Evolutionary conservation across 2,888 invertebrate genomes (phyloP), one percentile per base, ranked within the genome.

Genomic region (Pherbina coryleti): DNA sequence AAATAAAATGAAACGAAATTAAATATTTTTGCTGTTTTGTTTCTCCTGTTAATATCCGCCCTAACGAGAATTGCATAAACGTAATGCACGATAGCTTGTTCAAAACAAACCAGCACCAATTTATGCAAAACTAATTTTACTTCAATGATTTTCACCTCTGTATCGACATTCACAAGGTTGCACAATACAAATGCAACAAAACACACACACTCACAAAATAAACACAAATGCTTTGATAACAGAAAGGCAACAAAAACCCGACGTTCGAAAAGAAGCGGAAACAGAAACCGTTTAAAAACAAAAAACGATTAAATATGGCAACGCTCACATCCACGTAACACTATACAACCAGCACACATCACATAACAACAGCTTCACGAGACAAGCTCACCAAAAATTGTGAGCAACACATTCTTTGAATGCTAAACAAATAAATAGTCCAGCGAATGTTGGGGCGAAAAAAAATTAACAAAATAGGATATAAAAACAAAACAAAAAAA

Each of bases 121-220:
- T 44, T 44, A 44, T 14, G 44, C 44, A 44, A 44, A 11, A 44
- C 44, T 44, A 55, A 62, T 70, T 78, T 64, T 64, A 64, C 71
- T 66, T 67, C 70, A 75, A 75, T 71, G 70, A 78, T 70, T 71
- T 75, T 78, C 66, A 75, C 70, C 60, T 44, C 71, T 81, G 81
- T 81, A 84, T 80, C 80, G 28, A 60, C 53, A 55, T 51, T 22
- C 55, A 55, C 57, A 67, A 31, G 31, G 22, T 14, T 37, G 69
- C 17, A 49, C 57, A 69, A 28, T 25, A 44, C 44, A 19, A 62
- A 73, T 34, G 17, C 73, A 64, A 7, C 51, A n/a, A 7, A 70
- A 44, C 53, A 64, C 64, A 77, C 34, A 14, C 25, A 49, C 25
- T 49, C 49, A 67, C 44, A 14, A 14, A 62, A 28, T 14, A 28